Conservation (phyloP, 2,888 invertebrate genomes). For the Tipula lateralis region DNA sequence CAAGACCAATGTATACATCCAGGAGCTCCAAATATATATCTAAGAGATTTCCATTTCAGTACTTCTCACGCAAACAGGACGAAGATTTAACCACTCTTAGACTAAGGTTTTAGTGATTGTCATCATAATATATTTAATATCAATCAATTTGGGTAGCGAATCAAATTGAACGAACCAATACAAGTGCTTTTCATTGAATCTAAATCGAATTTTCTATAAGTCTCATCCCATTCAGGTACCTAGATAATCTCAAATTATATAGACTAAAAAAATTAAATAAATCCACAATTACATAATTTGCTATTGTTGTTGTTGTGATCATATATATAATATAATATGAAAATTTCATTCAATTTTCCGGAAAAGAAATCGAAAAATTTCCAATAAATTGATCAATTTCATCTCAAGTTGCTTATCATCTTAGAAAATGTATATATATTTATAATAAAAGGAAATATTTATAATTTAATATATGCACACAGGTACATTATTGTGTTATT, state of each 20-base stretch:
- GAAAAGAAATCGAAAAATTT: neutral
- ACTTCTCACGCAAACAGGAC: no score
- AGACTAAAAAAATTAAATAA: neutral
- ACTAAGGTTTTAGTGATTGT: no score
- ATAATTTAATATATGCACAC: conserved; percentile 24
- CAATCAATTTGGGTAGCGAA: neutral
- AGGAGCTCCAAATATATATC: no score
- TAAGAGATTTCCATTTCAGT: no score
- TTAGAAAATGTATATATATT: neutral
- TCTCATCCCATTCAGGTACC: neutral
- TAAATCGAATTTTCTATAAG: neutral
- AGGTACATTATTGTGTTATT: conserved; percentile 9
- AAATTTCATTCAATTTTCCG: neutral
- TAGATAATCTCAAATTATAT: neutral
- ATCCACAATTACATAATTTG: neutral
- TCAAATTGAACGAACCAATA: neutral
- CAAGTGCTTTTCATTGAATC: neutral
- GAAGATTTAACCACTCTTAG: no score
- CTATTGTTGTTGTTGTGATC: neutral
- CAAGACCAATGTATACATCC: no score
- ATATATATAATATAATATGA: neutral
- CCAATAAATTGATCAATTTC: conserved; percentile 24
- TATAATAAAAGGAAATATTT: neutral
- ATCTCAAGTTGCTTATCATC: neutral
- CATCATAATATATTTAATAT: no score